These are phyloP conservation scores for Plecotus auritus DNA, from an alignment of 2,113 vertebrate species.

Conservation along the genomic window DNA sequence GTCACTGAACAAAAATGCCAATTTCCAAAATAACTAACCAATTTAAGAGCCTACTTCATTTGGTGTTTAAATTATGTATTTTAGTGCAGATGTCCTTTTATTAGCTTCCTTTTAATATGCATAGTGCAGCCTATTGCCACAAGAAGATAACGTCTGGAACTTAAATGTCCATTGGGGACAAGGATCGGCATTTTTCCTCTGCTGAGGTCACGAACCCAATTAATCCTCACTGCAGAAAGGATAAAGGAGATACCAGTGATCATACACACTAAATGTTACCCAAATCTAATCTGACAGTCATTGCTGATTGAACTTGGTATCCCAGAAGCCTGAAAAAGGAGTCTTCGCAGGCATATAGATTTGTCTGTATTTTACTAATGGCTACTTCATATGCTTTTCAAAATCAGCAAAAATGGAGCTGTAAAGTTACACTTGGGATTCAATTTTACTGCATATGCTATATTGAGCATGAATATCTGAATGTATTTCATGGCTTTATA, in stretches of 20 bases:
- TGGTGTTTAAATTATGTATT: slow-evolving; percentile 26
- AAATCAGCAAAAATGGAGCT: slow-evolving; percentile 21
- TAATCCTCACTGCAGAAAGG: slow-evolving; percentile 63
- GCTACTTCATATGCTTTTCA: not conserved
- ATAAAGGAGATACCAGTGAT: slow-evolving; percentile 42
- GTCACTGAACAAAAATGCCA: slow-evolving; percentile 12
- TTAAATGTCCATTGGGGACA: slow-evolving; percentile 61
- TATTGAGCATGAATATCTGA: not conserved
- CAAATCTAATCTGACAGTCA: slow-evolving; percentile 57
- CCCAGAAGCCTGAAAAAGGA: slow-evolving; percentile 44
- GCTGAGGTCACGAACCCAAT: slow-evolving; percentile 71
- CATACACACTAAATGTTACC: slow-evolving; percentile 63
- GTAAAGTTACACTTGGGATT: not conserved
- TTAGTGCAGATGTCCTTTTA: slow-evolving; percentile 52
- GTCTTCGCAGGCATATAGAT: slow-evolving; percentile 30
- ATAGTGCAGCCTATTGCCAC: not conserved
- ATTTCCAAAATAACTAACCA: slow-evolving; percentile 40
- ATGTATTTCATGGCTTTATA: not conserved
- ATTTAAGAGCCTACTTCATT: slow-evolving; percentile 31
- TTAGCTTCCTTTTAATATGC: slow-evolving; percentile 48
- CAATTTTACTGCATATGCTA: not conserved
- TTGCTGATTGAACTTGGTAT: slow-evolving; percentile 52
- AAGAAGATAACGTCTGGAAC: slow-evolving; percentile 55
- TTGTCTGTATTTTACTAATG: not conserved
- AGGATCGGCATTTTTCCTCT: slow-evolving; percentile 53